These are phyloP conservation scores for Pseudopipra pipra DNA, from an alignment of 2,113 vertebrate species.

Conservation along the genomic window DNA sequence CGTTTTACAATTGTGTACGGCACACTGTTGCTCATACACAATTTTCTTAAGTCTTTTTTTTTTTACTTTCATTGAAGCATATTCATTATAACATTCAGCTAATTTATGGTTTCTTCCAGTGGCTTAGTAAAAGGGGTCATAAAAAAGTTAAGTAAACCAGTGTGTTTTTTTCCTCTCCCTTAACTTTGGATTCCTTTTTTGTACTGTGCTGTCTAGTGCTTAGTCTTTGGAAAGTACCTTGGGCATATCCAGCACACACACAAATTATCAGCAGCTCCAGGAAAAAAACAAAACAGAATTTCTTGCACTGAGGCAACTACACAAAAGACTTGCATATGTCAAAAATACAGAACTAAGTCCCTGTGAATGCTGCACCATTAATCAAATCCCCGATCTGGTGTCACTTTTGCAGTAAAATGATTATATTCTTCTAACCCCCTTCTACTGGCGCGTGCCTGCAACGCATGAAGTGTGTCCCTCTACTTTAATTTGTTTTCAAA, in stretches of 20 bases:
- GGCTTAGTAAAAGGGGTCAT: constrained; percentile 64
- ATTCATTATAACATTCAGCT: constrained; percentile 35
- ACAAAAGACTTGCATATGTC: constrained; percentile 73
- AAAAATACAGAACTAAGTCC: constrained; percentile 59
- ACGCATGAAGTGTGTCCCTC: constrained; percentile 50
- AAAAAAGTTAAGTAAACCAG: constrained; percentile 71
- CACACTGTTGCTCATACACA: background rate
- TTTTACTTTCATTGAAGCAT: constrained; percentile 19
- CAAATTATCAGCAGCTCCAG: constrained; percentile 63
- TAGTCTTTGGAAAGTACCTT: constrained; percentile 58
- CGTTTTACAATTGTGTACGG: background rate
- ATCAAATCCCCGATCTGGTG: constrained; percentile 68
- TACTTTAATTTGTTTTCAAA: constrained; percentile 51
- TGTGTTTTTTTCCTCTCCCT: constrained; percentile 42
- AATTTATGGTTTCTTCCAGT: constrained; percentile 63
- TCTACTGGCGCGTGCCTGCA: constrained; percentile 18
- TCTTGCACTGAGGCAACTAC: constrained; percentile 61
- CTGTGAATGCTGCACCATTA: constrained; percentile 48
- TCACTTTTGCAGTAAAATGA: constrained; percentile 64
- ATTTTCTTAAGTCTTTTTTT: constrained; percentile 41
- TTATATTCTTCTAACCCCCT: constrained; percentile 39
- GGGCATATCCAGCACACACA: constrained; percentile 56
- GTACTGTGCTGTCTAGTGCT: constrained; percentile 63
- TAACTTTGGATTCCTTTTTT: constrained; percentile 66
- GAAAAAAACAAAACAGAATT: constrained; percentile 48